Evolutionary conservation across 2,113 vertebrate genomes (phyloP).

Genomic region (Fulmarus glacialis): DNA sequence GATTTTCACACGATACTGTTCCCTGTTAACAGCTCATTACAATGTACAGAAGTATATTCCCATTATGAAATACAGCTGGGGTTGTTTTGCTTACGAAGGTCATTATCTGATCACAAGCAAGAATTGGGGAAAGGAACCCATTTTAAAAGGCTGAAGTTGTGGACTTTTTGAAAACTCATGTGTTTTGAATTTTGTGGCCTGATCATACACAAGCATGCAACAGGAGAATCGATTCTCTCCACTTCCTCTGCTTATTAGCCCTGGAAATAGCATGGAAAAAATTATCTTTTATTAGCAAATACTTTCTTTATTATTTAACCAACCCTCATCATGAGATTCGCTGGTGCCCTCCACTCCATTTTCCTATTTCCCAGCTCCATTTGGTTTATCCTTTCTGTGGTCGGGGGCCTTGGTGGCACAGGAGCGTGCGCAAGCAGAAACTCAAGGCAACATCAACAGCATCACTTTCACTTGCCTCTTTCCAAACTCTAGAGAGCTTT

Average conservation of each 20-base stretch:
- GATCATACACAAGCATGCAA: slow-evolving; percentile 24
- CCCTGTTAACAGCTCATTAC: slow-evolving; percentile 64
- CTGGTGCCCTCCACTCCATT: not conserved
- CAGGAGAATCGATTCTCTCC: slow-evolving; percentile 43
- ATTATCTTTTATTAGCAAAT: slow-evolving; percentile 41
- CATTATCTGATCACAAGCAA: slow-evolving; percentile 61
- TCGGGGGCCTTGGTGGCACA: not conserved
- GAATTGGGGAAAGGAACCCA: not conserved
- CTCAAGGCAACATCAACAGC: not conserved
- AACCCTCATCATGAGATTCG: not conserved
- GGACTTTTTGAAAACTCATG: slow-evolving; percentile 23
- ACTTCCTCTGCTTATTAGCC: slow-evolving; percentile 47
- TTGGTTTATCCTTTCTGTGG: not conserved
- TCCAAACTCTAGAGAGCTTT: not conserved
- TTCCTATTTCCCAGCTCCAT: not conserved
- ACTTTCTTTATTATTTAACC: not conserved
- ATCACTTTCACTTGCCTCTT: not conserved
- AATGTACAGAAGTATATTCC: slow-evolving; percentile 46
- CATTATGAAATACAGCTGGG: slow-evolving; percentile 62
- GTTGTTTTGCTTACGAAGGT: slow-evolving; percentile 42
- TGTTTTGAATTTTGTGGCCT: slow-evolving; percentile 52
- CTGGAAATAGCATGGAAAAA: slow-evolving; percentile 48
- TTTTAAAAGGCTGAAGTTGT: slow-evolving; percentile 11
- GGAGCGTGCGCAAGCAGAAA: not conserved
- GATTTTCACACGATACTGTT: slow-evolving; percentile 65